These are phyloP conservation scores for Aegotheles bennettii DNA, from an alignment of 2,113 vertebrate species.

Conservation along the genomic window DNA sequence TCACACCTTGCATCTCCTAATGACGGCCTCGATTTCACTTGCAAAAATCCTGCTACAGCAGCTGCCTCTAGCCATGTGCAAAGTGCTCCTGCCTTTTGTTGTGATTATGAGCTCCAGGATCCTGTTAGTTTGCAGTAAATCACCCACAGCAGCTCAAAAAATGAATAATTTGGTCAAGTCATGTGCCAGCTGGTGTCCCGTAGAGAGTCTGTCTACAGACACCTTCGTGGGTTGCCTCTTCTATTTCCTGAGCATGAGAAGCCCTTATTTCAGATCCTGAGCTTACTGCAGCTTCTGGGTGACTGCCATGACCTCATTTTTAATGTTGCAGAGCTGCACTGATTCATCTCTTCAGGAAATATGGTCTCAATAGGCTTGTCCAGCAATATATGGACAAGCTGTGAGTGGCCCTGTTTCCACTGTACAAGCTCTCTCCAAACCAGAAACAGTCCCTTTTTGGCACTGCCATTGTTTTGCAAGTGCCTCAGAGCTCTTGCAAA, in stretches of 20 bases:
- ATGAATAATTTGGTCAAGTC: conserved; percentile 48
- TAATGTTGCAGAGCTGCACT: neutral
- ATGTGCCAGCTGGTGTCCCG: conserved; percentile 33
- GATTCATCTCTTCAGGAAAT: conserved; percentile 71
- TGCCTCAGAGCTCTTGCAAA: neutral
- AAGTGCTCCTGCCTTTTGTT: neutral
- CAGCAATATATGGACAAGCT: neutral
- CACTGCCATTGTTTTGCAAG: neutral
- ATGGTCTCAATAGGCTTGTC: neutral
- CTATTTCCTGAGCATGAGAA: conserved; percentile 70
- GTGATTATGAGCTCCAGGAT: conserved; percentile 30
- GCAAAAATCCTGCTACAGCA: neutral
- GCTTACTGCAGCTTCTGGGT: conserved; percentile 65
- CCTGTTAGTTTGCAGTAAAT: conserved; percentile 32
- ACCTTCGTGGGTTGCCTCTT: conserved; percentile 67
- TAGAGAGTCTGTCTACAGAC: conserved; percentile 73
- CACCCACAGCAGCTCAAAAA: conserved; percentile 54
- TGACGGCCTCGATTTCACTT: neutral
- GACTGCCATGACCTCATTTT: conserved; percentile 56
- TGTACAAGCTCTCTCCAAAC: neutral
- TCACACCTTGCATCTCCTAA: neutral
- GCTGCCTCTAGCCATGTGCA: neutral
- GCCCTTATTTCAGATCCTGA: conserved; percentile 60
- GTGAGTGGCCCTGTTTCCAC: neutral
- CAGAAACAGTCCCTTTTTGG: neutral